Base-by-base conservation (phyloP, 2,888 invertebrate genomes). In the Drosophila diplacantha region DNA sequence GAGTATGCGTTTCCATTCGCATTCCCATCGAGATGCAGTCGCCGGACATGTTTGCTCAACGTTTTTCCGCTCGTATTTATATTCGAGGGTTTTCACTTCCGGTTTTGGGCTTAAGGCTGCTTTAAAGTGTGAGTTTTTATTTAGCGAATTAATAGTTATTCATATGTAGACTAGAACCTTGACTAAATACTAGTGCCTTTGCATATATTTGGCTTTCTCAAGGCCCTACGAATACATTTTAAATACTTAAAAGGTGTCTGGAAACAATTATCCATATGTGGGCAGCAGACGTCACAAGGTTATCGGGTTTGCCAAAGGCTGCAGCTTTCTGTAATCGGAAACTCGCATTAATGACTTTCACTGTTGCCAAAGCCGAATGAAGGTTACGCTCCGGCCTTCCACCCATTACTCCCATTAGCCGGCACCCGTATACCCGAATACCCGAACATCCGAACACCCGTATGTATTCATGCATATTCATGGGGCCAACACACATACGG, bases 331-430 rank as follows among this genome's bases (percentile, higher is more conserved):
- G 50, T 71, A 75, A 77, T 75, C 73, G 61, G 57, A 70, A 79
- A 75, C 82, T 70, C 72, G 72, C 73, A 73, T 67, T 81, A 73
- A 81, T 76, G 80, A 79, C 82, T 78, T 77, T 82, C 80, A 76
- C 82, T 81, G 61, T 71, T 20, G 43, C 34, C 32, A 44, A 22
- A 39, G 35, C 50, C 37, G 47, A 69, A 49, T 69, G 83, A 83
- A 78, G 78, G 78, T 78, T 83, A 74, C 31, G 65, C 61, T 51
- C 37, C 52, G 77, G 60, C 63, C 73, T 65, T 55, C 60, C 29
- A 12, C 8, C 11, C 37, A 35, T 47, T 55, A 29, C 41, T 26
- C 18, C 37, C 66, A 49, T 57, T 57, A 46, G 20, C n/a, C 20
- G 26, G 3, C 3, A n/a, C 26, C 39, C 12, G 8, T 11, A 14